Conservation (phyloP, 1,140 invertebrate genomes). For the Drosophila parabipectinata region DNA sequence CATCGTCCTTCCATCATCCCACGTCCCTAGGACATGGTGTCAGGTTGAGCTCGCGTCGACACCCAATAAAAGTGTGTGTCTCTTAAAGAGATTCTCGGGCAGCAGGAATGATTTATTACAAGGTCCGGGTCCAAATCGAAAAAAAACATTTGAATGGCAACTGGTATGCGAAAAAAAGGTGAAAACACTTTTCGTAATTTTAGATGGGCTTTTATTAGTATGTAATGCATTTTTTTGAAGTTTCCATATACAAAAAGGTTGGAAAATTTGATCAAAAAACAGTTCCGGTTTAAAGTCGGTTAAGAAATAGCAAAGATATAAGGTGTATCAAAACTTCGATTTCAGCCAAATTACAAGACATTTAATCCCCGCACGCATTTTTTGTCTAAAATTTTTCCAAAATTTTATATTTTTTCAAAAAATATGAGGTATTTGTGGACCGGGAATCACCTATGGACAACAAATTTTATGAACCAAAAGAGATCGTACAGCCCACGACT, state of each 20-base stretch:
- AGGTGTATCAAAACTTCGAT: too few species aligned
- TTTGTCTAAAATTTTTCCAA: too few species aligned
- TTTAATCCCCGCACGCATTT: too few species aligned
- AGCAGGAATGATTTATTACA: slow-evolving; percentile 20
- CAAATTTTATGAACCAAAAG: background rate
- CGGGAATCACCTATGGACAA: background rate
- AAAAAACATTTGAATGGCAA: background rate
- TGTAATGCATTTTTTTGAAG: too few species aligned
- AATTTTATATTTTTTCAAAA: background rate
- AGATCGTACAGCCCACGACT: background rate
- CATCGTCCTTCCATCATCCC: slow-evolving; percentile 26
- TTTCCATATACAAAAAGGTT: too few species aligned
- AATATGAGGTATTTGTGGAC: background rate
- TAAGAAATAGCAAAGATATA: too few species aligned
- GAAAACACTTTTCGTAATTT: background rate
- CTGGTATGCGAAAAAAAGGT: background rate
- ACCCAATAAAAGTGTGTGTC: slow-evolving; percentile 20
- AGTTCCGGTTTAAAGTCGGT: too few species aligned
- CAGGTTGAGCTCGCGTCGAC: slow-evolving; percentile 12
- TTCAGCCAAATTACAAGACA: too few species aligned
- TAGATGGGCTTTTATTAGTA: background rate
- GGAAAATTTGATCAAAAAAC: too few species aligned
- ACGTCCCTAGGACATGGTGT: slow-evolving; percentile 18
- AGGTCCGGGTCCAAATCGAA: background rate
- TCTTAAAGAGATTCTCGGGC: background rate